Conservation (phyloP, 2,888 invertebrate genomes). For the Scaptomyza parva region DNA sequence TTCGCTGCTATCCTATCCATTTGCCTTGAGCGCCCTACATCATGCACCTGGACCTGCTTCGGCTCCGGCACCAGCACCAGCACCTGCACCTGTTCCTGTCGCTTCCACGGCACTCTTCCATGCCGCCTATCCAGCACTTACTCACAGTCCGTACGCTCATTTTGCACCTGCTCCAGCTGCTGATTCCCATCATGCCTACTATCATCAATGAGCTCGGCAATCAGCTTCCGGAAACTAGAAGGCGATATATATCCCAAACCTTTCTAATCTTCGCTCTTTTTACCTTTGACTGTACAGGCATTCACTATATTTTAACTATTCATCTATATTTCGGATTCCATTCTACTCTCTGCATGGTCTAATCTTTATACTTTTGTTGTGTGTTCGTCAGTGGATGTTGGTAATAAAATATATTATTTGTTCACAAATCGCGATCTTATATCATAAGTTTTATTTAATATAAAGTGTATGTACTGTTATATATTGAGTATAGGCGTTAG, state of each 20-base stretch:
- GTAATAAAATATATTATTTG: conserved; percentile 19
- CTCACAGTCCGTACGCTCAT: conserved; percentile 76
- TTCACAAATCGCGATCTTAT: conserved; percentile 28
- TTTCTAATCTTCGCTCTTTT: conserved; percentile 18
- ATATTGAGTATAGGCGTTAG: conserved; percentile 59
- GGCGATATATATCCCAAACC: conserved; percentile 41
- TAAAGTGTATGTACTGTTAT: conserved; percentile 76
- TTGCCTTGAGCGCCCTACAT: conserved; percentile 52
- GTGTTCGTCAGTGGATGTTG: conserved; percentile 62
- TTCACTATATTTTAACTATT: neutral
- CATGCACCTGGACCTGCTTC: conserved; percentile 44
- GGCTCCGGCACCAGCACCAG: conserved; percentile 58
- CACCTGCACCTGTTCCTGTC: conserved; percentile 44
- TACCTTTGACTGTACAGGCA: conserved; percentile 4
- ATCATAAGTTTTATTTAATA: conserved; percentile 27
- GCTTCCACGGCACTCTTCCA: conserved; percentile 71
- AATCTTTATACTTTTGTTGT: conserved; percentile 43
- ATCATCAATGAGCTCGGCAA: conserved; percentile 66
- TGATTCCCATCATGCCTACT: conserved; percentile 73
- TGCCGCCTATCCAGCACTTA: conserved; percentile 80
- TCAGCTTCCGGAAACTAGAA: conserved; percentile 24
- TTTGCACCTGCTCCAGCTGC: conserved; percentile 65
- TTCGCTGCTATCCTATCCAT: conserved; percentile 62
- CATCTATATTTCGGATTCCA: conserved; percentile 12
- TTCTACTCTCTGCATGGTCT: conserved; percentile 20